Evolutionary conservation across 2,888 invertebrate genomes (phyloP).

Genomic region (Boloria euphrosyne): DNA sequence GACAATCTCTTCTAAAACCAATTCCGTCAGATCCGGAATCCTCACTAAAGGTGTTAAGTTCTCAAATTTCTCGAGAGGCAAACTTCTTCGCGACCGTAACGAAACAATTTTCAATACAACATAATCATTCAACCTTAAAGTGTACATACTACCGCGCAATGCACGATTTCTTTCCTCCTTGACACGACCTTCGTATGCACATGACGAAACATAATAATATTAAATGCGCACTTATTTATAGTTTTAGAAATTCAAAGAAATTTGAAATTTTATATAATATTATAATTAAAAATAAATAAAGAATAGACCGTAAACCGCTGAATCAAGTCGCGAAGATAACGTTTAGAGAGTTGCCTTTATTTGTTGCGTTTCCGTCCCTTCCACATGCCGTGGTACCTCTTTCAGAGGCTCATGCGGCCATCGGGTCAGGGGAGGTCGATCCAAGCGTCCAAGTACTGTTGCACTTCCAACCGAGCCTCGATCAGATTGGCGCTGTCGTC

Average conservation of each 20-base stretch:
- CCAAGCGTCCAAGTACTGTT: slow-evolving; percentile 83
- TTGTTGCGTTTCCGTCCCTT: slow-evolving; percentile 22
- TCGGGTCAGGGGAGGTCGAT: slow-evolving; percentile 40
- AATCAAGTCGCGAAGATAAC: slow-evolving; percentile 21
- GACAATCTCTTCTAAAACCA: slow-evolving; percentile 7
- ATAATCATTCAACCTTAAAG: neutral
- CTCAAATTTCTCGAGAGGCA: slow-evolving; percentile 26
- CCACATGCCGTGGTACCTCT: slow-evolving; percentile 29
- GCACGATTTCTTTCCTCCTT: no score
- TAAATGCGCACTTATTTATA: slow-evolving; percentile 32
- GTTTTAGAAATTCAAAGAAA: slow-evolving; percentile 6
- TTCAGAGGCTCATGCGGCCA: slow-evolving; percentile 26
- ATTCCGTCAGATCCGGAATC: neutral
- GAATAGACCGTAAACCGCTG: slow-evolving; percentile 18
- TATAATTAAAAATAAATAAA: slow-evolving; percentile 6
- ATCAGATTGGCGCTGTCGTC: slow-evolving; percentile 86
- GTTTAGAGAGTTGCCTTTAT: slow-evolving; percentile 21
- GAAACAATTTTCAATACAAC: slow-evolving; percentile 15
- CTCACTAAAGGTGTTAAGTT: slow-evolving; percentile 23
- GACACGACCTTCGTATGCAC: slow-evolving; percentile 6
- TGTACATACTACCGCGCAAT: slow-evolving; percentile 7
- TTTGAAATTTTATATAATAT: slow-evolving; percentile 15
- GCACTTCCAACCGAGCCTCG: slow-evolving; percentile 85
- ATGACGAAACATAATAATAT: slow-evolving; percentile 16
- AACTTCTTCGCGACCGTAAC: slow-evolving; percentile 23